Conservation (phyloP, 1,140 invertebrate genomes). For the Cheumatopsyche charites region DNA sequence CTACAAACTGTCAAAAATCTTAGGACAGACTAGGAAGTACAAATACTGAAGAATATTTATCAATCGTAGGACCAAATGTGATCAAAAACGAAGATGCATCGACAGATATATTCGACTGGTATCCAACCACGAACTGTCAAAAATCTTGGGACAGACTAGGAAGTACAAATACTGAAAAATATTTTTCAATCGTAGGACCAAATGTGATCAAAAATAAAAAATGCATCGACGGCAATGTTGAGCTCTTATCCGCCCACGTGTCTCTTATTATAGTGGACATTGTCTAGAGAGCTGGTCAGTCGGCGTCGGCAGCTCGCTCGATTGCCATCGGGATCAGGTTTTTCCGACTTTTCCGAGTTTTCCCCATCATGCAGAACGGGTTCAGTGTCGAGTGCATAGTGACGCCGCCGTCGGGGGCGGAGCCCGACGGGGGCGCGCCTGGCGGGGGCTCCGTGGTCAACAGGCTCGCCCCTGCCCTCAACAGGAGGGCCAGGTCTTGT, state of each 20-base stretch:
- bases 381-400: slow-evolving; percentile 40
- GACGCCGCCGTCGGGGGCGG: slow-evolving; percentile 33
- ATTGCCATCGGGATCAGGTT: background rate
- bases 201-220: too few relatives aligned
- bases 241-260: background rate
- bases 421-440: background rate
- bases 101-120: too few relatives aligned
- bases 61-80: too few relatives aligned
- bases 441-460: background rate
- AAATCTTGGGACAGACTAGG: too few relatives aligned
- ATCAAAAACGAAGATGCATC: too few relatives aligned
- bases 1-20: too few relatives aligned
- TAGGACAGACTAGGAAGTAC: too few relatives aligned
- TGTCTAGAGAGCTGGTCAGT: background rate
- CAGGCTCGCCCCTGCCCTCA: slow-evolving; percentile 25
- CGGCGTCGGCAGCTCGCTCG: background rate
- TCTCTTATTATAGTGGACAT: slow-evolving; percentile 16
- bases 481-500: slow-evolving; percentile 43
- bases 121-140: too few relatives aligned
- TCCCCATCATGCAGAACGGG: slow-evolving; percentile 42
- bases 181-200: too few relatives aligned
- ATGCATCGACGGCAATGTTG: too few relatives aligned
- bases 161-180: too few relatives aligned
- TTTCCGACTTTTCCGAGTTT: background rate
- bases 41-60: too few relatives aligned